Base-by-base conservation (phyloP, 1,140 invertebrate genomes). In the Drosophila guanche region DNA sequence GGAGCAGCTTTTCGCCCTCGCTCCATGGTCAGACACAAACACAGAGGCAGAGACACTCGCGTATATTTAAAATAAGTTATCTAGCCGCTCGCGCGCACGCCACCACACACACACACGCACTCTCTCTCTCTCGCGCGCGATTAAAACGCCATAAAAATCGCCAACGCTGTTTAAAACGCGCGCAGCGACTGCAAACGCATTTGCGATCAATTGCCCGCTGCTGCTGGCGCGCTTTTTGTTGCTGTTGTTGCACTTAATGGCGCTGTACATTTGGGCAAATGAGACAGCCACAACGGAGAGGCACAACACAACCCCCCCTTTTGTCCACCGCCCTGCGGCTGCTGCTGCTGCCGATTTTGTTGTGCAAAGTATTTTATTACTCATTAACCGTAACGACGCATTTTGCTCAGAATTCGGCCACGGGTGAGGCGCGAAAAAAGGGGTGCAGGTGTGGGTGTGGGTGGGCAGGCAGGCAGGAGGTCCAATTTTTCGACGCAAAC, bases 281-380 rank as follows among this genome's bases (percentile, higher is more conserved):
- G 23, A 7, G 0, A 40, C 6, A 60, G 14, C 16, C 25, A 27
- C 45, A 60, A 60, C 43, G 29, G 27, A 69, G 42, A 27, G 27
- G 42, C n/a, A 48, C 16, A 47, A 76, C 57, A 62, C 46, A 37
- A 54, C 58, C 22, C 58, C 69, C 57, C 70, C 55, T 55, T 63
- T 50, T 68, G 37, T 50, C 40, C 52, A 3, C 50, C 47, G 60
- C 50, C 5, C 27, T 52, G 8, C 42, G 57, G 33, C 14, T 52
- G 4, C 54, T 63, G 48, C n/a, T 46, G 8, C 47, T 41, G 12
- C 33, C 43, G 41, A 54, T 72, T 41, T 69, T 80, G 48, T 76
- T 85, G 76, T 80, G 71, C 78, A 83, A 83, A 76, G 83, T 88
- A 88, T 88, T 88, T 88, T 88, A 88, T 88, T 88, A 89, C 83